Evolutionary conservation across 2,113 vertebrate species (phyloP).

Genomic region (Cricetomys ansorgei): DNA sequence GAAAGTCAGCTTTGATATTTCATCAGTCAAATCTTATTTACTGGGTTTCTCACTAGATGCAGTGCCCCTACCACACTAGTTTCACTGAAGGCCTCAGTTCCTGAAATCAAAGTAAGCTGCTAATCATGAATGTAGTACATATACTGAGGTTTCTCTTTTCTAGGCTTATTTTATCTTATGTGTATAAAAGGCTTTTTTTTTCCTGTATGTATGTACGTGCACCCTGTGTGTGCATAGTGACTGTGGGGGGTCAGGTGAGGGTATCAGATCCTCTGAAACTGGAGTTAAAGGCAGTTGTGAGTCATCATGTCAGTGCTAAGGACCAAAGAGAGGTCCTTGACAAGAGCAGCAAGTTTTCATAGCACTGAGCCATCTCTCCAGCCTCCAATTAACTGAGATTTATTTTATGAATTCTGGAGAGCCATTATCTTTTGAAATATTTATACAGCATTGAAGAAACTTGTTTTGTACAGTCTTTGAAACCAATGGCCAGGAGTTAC

Average conservation of each 20-base stretch:
- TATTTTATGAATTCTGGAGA: constrained; percentile 29
- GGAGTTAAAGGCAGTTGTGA: neutral
- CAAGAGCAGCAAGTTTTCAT: neutral
- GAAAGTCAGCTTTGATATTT: neutral
- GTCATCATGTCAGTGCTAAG: neutral
- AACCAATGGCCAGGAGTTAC: neutral
- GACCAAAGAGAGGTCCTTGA: no score
- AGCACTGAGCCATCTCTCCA: neutral
- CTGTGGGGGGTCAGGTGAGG: neutral
- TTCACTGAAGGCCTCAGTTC: constrained; percentile 25
- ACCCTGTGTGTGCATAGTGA: neutral
- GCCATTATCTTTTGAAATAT: constrained; percentile 7
- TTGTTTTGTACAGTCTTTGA: constrained; percentile 36
- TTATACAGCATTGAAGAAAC: neutral
- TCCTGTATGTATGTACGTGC: neutral
- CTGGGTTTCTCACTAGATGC: constrained; percentile 8
- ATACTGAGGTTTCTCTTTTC: constrained; percentile 14
- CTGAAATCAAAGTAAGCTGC: neutral
- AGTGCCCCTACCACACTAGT: neutral
- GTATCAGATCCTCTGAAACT: neutral
- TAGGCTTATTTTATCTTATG: neutral
- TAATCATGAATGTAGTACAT: constrained; percentile 43
- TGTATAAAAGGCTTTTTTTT: neutral
- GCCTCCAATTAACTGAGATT: neutral
- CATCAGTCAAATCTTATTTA: constrained; percentile 59